Base-by-base conservation (phyloP, 2,888 invertebrate species). In the Ommatoiulus sabulosus region DNA sequence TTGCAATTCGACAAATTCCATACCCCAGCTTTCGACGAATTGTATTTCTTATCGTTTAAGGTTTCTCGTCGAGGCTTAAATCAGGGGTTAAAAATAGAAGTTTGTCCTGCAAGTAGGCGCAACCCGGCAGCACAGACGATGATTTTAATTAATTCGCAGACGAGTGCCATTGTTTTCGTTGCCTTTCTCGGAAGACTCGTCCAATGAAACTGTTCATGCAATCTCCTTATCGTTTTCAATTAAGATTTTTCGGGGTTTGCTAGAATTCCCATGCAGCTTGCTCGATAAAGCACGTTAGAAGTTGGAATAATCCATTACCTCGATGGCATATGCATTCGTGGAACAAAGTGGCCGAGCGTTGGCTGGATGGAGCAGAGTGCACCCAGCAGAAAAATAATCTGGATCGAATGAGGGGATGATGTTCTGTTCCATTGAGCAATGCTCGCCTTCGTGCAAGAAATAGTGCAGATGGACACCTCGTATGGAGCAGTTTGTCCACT, bases 221-320 rank as follows among this genome's bases (percentile, higher is more conserved):
- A 72, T 72, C 72, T 72, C 72, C 72, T 72, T 72, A 72, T 72
- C 72, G 72, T 72, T 72, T 72, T 72, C 72, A 72, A 72, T 72
- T 72, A 72, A 72, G 72, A 72, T 72, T 72, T 72, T 72, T 72
- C 72, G 20, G n/a, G n/a, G 72, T 72, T 72, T 72, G 72, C 72
- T 72, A 72, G 72, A 72, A 72, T 72, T 72, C 72, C 24, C 72
- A 72, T 24, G 72, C 72, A 72, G 24, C 24, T 72, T 72, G 72
- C 72, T 72, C 72, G 72, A 72, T 72, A 72, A 72, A 72, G 72
- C 72, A 72, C n/a, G 72, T 72, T 72, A 72, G 24, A 72, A 72
- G 72, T 72, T 72, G 72, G 72, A 72, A 72, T 72, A 72, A 72
- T 72, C 72, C 72, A 72, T 72, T 72, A 72, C 24, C 72, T 24